phyloP scores from a whole-genome alignment of 2,797 vertebrate genomes.

The Cuculus canorus region DNA sequence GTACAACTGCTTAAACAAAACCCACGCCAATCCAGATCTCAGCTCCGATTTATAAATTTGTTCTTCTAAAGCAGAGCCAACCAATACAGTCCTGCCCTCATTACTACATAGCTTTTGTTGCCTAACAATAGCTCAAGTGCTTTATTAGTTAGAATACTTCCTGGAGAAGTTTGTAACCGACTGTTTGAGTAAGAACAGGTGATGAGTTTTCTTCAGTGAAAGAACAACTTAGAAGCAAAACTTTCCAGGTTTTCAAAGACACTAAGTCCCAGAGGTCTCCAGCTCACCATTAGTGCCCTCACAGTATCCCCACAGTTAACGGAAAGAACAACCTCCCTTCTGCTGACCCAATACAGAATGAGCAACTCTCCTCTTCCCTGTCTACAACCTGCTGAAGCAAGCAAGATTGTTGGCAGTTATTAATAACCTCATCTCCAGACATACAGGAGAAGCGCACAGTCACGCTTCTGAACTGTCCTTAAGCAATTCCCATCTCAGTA shows the following conservation, averaged over 20 bases:
- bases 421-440: conserved; percentile 49
- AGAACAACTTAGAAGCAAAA: not conserved
- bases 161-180: not conserved
- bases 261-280: not conserved
- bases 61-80: not conserved
- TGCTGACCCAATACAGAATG: not conserved
- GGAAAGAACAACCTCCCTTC: not conserved
- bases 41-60: not conserved
- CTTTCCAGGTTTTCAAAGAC: not conserved
- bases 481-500: conserved; percentile 5
- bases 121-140: not conserved
- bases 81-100: not conserved
- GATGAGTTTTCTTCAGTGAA: not conserved
- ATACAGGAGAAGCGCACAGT: not conserved
- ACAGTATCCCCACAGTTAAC: not conserved
- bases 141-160: not conserved
- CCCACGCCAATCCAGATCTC: not conserved
- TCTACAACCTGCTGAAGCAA: conserved; percentile 14
- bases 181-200: not conserved
- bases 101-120: not conserved
- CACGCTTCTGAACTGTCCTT: conserved; percentile 18
- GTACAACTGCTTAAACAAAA: not conserved
- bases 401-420: conserved; percentile 21
- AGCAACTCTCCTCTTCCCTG: not conserved
- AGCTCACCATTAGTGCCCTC: not conserved